phyloP scores from a whole-genome alignment of 2,888 invertebrate genomes.

The Aelia acuminata region DNA sequence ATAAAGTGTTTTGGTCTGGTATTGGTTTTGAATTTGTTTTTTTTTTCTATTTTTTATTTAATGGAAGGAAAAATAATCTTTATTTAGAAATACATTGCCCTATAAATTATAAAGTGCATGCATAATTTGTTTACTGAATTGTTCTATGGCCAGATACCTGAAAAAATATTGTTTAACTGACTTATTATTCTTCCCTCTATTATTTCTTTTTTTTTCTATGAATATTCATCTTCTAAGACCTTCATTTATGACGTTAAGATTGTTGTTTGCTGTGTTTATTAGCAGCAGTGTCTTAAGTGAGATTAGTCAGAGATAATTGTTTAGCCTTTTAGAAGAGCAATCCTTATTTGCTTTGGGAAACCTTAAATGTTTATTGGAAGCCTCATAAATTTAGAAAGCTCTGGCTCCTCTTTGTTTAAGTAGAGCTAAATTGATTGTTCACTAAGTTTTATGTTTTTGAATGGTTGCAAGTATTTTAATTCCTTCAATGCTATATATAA shows the following conservation, averaged over 20 bases:
- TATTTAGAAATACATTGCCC: too few relatives aligned
- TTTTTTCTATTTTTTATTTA: too few relatives aligned
- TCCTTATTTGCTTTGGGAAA: conserved; percentile 2
- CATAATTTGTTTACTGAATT: too few relatives aligned
- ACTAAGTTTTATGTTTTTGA: not conserved
- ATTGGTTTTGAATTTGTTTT: too few relatives aligned
- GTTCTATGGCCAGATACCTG: too few relatives aligned
- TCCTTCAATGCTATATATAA: not conserved
- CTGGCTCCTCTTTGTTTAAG: not conserved
- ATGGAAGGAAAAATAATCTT: too few relatives aligned
- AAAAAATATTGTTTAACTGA: too few relatives aligned
- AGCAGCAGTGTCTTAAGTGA: not conserved
- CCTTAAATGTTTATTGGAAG: conserved; percentile 11
- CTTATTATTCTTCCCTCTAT: too few relatives aligned
- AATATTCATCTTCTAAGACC: not conserved
- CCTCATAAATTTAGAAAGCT: not conserved
- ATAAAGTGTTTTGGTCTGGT: too few relatives aligned
- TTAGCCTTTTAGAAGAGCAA: not conserved
- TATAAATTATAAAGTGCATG: too few relatives aligned
- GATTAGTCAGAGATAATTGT: not conserved
- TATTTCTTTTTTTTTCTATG: not conserved
- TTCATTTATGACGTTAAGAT: not conserved
- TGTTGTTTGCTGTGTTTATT: not conserved
- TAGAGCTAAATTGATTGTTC: not conserved
- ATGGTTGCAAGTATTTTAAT: not conserved